Base-by-base conservation (phyloP, 2,888 invertebrate genomes). In the Netelia inedita region DNA sequence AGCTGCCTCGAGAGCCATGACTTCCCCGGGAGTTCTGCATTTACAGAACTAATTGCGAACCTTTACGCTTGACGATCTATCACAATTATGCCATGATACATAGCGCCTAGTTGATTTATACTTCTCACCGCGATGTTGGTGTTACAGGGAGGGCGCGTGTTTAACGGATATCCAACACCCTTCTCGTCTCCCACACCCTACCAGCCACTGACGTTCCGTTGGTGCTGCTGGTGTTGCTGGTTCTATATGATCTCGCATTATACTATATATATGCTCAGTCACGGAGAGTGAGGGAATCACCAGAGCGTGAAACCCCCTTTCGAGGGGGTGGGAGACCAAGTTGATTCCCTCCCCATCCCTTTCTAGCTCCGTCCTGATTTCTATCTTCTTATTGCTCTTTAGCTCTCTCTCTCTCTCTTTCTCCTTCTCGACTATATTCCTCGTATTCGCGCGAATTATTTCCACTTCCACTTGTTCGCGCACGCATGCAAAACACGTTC, bases 41-140 rank as follows among this genome's bases (percentile, higher is more conserved):
- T 85, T 85, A 79, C 85, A 85, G 79, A 85, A 85, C 85, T 85
- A 85, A 85, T 85, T 85, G 85, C 82, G 74, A 85, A 79, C 79
- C 85, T 82, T 85, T 85, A 82, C 82, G 79, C 35, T 82, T 82
- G 79, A 85, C 85, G 82, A 82, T 85, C 82, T 72, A 82, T 85
- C 85, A 85, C 82, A 85, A 82, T 85, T 85, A 85, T 85, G 79
- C 82, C 71, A 71, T 85, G 82, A 85, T 85, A 75, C 63, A 82
- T 79, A 72, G 74, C 74, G 65, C 55, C 79, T 79, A 75, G 79
- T 82, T 85, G 82, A 85, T 85, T 85, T 85, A 85, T 82, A 82
- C 85, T 85, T 85, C 82, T 85, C 79, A 74, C 85, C 79, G 63
- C 65, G 41, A 41, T 79, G 78, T 69, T 65, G 68, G 41, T 72